Evolutionary conservation across 2,113 vertebrate species (phyloP), one percentile per base, ranked within the genome.

Genomic region (Hipposideros armiger): DNA sequence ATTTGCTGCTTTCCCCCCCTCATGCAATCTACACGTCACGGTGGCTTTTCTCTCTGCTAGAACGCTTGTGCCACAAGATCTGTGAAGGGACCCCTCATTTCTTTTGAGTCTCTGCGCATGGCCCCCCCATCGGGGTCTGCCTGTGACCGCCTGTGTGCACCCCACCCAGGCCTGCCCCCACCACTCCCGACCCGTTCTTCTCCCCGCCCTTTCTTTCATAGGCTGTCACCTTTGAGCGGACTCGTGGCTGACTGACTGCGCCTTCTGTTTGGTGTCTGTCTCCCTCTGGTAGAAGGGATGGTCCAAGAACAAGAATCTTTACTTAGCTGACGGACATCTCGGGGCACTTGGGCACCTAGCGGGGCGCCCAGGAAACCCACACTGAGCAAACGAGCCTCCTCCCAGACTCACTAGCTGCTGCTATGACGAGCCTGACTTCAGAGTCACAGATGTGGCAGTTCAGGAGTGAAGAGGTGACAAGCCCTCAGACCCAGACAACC

Each of bases 1-100:
- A n/a, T 1, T 1, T 0, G 6, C 2, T 11, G 45, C 45, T 45
- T 28, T 7, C 16, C 4, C 1, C 1, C 40, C 2, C 32, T 4
- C 14, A 8, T 14, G 26, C 42, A 1, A 1, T 7, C n/a, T 4
- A n/a, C 52, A 14, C 24, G 11, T 19, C 28, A n/a, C 32, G 8
- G 17, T 45, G 32, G 40, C 19, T 26, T 2, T 11, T 32, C 45
- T 83, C 32, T 69, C 82, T 78, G 69, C 5, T 30, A 13, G 15
- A 69, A 40, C 11, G 17, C 1, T 16, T 7, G 30, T 7, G 50
- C 72, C 66, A 42, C 20, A 9, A 15, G 89, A n/a, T 22, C 8
- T 42, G 16, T 1, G 67, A 47, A 9, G 19, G 9, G 22, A 0
- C 3, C 47, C 32, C 40, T 77, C n/a, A 45, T 7, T 20, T 54